Evolutionary conservation across 2,888 invertebrate genomes (phyloP).

Genomic region (Galeopsomyia nigrocyanea): DNA sequence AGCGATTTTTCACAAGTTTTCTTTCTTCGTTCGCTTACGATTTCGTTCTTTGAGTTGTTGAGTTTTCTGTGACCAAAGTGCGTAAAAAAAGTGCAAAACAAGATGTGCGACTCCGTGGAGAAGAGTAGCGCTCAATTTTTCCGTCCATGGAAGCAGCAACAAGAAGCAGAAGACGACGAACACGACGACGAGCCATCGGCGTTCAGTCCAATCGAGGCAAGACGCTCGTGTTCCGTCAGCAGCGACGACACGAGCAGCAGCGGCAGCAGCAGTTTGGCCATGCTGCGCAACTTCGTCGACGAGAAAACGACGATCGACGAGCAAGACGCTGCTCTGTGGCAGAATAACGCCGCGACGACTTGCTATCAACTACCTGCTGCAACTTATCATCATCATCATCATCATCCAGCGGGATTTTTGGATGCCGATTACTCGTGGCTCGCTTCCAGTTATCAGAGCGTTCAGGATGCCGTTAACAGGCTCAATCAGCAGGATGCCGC

Average conservation of each 20-base stretch:
- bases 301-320: background rate
- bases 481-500: conserved; percentile 59
- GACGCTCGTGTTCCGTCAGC: conserved; percentile 29
- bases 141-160: too few species aligned
- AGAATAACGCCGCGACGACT: background rate
- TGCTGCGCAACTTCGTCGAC: background rate
- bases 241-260: conserved; percentile 35
- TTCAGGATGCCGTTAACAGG: conserved; percentile 58
- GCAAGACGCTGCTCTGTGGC: background rate
- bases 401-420: too few species aligned
- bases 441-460: conserved; percentile 20
- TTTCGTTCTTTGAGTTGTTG: too few species aligned
- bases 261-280: background rate
- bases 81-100: too few species aligned
- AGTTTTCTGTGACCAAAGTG: too few species aligned
- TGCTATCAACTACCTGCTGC: background rate
- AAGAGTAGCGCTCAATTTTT: too few species aligned
- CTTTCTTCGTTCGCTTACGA: too few species aligned
- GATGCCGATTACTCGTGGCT: conserved; percentile 7
- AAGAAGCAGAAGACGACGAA: too few species aligned
- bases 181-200: too few species aligned
- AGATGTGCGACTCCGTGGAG: too few species aligned
- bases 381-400: background rate
- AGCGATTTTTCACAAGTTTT: too few species aligned
- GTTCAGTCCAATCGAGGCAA: too few species aligned